Conservation (phyloP, 2,888 invertebrate species). For the Agriopis aurantiaria region DNA sequence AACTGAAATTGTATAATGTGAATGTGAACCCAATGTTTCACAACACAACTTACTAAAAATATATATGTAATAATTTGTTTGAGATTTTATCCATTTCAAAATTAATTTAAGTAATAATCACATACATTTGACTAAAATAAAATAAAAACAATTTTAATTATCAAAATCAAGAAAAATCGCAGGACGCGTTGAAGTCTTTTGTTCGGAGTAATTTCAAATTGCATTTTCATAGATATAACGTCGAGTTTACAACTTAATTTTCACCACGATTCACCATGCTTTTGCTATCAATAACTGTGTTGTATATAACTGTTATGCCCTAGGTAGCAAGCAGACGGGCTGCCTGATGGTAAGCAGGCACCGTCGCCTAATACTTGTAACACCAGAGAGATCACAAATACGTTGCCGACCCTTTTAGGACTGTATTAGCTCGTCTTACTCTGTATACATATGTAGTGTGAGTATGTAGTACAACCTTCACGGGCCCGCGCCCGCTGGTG, state of each 20-base stretch:
- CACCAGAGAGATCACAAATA: too few species aligned
- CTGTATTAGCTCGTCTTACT: too few species aligned
- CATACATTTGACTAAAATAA: background rate
- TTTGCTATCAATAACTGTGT: too few species aligned
- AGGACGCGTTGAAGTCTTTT: conserved; percentile 37
- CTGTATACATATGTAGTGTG: background rate
- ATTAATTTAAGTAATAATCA: background rate
- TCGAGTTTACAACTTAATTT: background rate
- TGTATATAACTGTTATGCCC: too few species aligned
- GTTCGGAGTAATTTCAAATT: conserved; percentile 3
- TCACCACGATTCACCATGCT: too few species aligned
- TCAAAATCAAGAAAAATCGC: background rate
- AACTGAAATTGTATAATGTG: background rate
- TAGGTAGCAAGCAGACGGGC: too few species aligned
- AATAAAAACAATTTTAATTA: background rate
- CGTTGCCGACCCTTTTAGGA: too few species aligned
- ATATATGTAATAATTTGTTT: background rate
- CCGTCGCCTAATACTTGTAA: too few species aligned
- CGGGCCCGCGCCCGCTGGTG: conserved; percentile 8
- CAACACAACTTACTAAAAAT: background rate
- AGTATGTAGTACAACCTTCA: conserved; percentile 29
- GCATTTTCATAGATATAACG: background rate
- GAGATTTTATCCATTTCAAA: background rate
- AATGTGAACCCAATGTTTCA: background rate
- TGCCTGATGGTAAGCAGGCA: too few species aligned